Conservation (phyloP, 1,140 invertebrate species). For the Drosophila equinoxialis region DNA sequence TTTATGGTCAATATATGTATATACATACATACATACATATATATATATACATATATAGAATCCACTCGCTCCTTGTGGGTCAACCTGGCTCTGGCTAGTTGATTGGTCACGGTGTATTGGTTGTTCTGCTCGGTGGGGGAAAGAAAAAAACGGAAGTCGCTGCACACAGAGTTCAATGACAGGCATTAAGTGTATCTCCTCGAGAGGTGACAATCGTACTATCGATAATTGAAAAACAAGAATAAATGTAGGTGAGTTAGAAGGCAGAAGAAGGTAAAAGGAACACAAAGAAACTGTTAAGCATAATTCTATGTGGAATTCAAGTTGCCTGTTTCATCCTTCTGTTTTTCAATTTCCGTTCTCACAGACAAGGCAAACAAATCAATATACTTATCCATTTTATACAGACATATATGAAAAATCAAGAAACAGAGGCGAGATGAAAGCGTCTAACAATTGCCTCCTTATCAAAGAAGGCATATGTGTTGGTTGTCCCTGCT, state of each 20-base stretch:
- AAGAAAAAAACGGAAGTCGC: constrained; percentile 53
- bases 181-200: constrained; percentile 37
- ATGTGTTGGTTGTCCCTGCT: constrained; percentile 26
- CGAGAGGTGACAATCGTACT: constrained; percentile 35
- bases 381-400: constrained; percentile 54
- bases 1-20: constrained; percentile 36
- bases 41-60: neutral
- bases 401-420: neutral
- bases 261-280: neutral
- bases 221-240: constrained; percentile 15
- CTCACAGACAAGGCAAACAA: constrained; percentile 71
- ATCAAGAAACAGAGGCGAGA: neutral
- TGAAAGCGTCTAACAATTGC: constrained; percentile 42
- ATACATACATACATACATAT: no score
- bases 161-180: constrained; percentile 22
- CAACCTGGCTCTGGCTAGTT: constrained; percentile 42
- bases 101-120: constrained; percentile 53
- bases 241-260: neutral
- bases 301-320: constrained; percentile 19
- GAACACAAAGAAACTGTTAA: neutral
- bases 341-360: constrained; percentile 67
- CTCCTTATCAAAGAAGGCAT: constrained; percentile 48
- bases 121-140: neutral
- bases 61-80: constrained; percentile 33
- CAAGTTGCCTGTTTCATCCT: constrained; percentile 8